These are phyloP conservation scores for Bombylius major DNA, from an alignment of 2,888 invertebrate genomes.

Conservation along the genomic window DNA sequence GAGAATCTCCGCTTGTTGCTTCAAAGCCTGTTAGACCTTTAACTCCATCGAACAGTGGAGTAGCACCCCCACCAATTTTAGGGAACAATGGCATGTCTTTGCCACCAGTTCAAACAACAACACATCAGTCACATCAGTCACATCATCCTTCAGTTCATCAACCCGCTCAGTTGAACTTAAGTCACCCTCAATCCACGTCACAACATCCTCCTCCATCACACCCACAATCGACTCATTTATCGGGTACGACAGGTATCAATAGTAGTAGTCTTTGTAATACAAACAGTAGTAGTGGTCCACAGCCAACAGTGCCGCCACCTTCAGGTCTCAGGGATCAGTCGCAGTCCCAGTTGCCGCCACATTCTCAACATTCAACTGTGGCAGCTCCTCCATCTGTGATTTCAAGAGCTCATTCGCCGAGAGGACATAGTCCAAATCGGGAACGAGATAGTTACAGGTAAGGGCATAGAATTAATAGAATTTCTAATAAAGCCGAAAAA, in stretches of 20 bases:
- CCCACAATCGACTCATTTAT: conserved; percentile 20
- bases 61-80: conserved; percentile 11
- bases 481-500: background rate
- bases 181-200: background rate
- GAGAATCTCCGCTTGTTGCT: conserved; percentile 23
- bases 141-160: conserved; percentile 7
- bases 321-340: conserved; percentile 17
- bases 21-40: conserved; percentile 20
- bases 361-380: conserved; percentile 22
- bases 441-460: conserved; percentile 82
- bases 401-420: conserved; percentile 56
- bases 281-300: conserved; percentile 14
- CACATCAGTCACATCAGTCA: conserved; percentile 17
- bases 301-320: conserved; percentile 15
- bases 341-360: conserved; percentile 23
- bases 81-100: conserved; percentile 15
- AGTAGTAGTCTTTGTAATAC: conserved; percentile 12
- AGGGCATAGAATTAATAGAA: conserved; percentile 5
- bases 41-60: conserved; percentile 17
- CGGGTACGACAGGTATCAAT: conserved; percentile 9
- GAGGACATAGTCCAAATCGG: conserved; percentile 63
- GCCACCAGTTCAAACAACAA: conserved; percentile 7
- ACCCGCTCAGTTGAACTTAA: background rate
- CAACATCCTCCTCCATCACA: conserved; percentile 10
- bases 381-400: conserved; percentile 36